Evolutionary conservation across 1,140 invertebrate genomes (phyloP), one percentile per base, ranked within the genome.

Genomic region (Parasteatoda tepidariorum): DNA sequence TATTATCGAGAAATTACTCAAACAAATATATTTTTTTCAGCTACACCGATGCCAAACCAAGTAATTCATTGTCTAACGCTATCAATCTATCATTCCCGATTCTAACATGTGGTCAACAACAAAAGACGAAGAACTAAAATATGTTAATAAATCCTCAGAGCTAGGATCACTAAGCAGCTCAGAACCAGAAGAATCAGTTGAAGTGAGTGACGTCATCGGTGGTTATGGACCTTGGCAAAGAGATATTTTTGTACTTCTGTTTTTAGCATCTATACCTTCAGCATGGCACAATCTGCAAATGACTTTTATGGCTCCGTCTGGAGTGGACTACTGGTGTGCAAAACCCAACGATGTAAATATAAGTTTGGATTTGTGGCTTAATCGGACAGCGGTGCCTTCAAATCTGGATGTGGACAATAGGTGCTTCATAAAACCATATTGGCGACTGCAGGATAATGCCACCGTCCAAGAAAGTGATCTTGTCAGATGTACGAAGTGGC

Each of bases 251-350:
- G 64, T 84, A 0, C 26, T 84, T 1, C 62, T 76, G 0, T 75
- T 75, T 48, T 15, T 84, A 3, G 71, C 73, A 0, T 84, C 73
- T 30, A 84, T 84, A 22, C 82, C 82, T 15, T 76, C 71, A 5
- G 73, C 73, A 4, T 84, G 82, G 82, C 82, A 84, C 22, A 76
- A 75, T 26, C 82, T 84, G 5, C 62, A 68, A n/a, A 84, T 84
- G 71, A 75, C 73, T 3, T 84, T 84, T 28, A 75, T 84, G 71
- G 82, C 82, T n/a, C 82, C 82, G 18, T 55, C 11, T 24, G 81
- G 81, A 2, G 59, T 84, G 3, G 82, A 84, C 9, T 84, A 68
- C 64, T 76, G 82, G 82, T 85, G 84, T n/a, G 26, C 70, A 0
- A 66, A 24, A 3, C 67, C 84, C 7, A 34, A 24, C 11, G n/a